phyloP scores from a whole-genome alignment of 2,113 vertebrate species.

The Macrotus californicus region DNA sequence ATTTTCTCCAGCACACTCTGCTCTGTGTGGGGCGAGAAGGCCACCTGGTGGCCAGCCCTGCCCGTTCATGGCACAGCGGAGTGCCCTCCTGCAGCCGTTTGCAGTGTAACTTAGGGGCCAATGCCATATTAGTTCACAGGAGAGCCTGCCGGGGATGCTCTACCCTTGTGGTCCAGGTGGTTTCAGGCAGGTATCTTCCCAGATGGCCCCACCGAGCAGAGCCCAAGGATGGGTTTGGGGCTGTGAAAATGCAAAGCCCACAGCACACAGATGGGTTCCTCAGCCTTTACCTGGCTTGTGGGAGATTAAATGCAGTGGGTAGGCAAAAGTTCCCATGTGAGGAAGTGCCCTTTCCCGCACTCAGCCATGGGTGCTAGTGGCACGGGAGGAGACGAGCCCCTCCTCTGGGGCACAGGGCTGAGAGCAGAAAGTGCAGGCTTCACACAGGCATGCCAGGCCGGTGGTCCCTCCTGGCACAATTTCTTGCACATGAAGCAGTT shows the following conservation, averaged over 20 bases:
- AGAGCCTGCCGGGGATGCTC: accelerated
- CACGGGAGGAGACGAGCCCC: accelerated
- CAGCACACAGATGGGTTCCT: accelerated
- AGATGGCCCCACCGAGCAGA: background rate
- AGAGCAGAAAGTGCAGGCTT: background rate
- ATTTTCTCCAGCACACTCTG: accelerated
- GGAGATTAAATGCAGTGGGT: background rate
- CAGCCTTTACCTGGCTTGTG: background rate
- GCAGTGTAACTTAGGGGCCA: accelerated
- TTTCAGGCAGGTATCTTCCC: background rate
- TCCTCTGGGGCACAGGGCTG: background rate
- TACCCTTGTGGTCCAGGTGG: background rate
- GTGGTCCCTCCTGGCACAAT: background rate
- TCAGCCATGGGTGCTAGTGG: background rate
- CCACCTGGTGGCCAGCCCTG: accelerated
- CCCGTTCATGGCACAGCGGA: accelerated
- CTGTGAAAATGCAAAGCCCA: accelerated
- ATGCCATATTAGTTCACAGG: accelerated
- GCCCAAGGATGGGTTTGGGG: background rate
- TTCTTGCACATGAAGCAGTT: background rate
- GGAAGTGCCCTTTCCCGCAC: background rate
- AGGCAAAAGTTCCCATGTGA: accelerated
- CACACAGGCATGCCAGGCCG: background rate
- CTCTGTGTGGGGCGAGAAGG: background rate
- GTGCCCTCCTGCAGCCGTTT: accelerated